phyloP scores from a whole-genome alignment of 2,888 invertebrate species.

The Trichacis sp. region DNA sequence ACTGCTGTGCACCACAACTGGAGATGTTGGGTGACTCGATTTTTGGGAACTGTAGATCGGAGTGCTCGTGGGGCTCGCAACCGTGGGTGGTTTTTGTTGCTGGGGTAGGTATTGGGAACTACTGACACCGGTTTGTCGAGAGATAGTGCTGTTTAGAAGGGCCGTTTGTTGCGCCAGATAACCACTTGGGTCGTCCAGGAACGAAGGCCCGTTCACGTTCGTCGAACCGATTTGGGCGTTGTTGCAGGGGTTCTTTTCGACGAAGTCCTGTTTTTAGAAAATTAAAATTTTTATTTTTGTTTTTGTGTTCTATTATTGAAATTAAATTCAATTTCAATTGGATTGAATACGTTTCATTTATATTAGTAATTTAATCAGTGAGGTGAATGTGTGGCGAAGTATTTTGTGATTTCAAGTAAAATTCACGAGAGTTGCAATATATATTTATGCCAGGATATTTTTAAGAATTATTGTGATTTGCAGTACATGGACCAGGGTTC shows the following conservation, averaged over 20 bases:
- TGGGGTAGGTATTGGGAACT: constrained; percentile 49
- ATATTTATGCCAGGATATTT: no score
- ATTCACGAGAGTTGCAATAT: no score
- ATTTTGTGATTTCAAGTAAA: no score
- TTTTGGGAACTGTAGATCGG: constrained; percentile 42
- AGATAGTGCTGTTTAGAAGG: constrained; percentile 85
- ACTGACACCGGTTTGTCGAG: constrained; percentile 73
- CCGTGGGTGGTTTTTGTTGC: constrained; percentile 63
- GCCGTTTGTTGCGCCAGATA: constrained; percentile 93
- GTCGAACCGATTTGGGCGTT: constrained; percentile 49
- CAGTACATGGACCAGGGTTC: no score
- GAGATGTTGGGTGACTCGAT: constrained; percentile 63
- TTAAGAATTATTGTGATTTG: no score
- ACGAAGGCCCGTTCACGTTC: constrained; percentile 76
- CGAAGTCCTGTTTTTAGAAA: constrained; percentile 52
- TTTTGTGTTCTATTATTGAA: no score
- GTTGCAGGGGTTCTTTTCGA: constrained; percentile 55
- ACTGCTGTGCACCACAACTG: constrained; percentile 65
- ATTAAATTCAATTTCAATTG: no score
- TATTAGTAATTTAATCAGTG: no score
- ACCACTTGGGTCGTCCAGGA: constrained; percentile 92
- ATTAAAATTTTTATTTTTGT: no score
- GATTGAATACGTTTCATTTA: no score
- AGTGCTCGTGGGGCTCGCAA: constrained; percentile 59
- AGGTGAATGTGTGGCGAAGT: no score